Conservation (phyloP, 2,113 vertebrate species). For the Elephantulus edwardii region DNA sequence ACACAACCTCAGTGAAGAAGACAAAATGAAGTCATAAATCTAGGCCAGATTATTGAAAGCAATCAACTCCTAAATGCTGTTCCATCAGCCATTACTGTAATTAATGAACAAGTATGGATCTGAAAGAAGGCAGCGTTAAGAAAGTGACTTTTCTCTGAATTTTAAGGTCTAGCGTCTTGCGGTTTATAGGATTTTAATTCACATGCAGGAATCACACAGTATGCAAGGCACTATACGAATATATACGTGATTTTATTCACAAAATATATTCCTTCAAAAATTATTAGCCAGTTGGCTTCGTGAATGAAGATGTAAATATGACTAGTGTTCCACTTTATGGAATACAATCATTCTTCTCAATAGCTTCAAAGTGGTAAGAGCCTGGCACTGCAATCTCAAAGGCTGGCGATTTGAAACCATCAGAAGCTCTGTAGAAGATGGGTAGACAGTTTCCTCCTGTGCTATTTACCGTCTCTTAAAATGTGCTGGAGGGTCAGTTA, state of each 20-base stretch:
- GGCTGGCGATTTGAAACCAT: too few species aligned
- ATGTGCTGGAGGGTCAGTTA: too few species aligned
- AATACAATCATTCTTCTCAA: neutral
- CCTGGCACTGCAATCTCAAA: too few species aligned
- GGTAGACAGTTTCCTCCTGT: too few species aligned
- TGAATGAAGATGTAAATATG: neutral
- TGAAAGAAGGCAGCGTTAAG: neutral
- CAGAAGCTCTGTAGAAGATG: too few species aligned
- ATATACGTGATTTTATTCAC: neutral
- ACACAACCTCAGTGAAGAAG: neutral
- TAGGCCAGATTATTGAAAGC: neutral
- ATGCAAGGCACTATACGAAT: neutral
- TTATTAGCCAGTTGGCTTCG: neutral
- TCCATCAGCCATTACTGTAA: neutral
- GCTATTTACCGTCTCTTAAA: too few species aligned
- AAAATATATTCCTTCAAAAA: slow-evolving; percentile 12
- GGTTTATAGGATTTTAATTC: neutral
- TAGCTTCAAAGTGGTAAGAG: too few species aligned
- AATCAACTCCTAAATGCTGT: neutral
- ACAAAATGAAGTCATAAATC: neutral
- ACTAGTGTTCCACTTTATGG: neutral
- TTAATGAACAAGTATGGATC: too few species aligned
- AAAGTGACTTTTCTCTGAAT: neutral
- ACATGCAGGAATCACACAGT: neutral
- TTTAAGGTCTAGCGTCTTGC: neutral